Conservation (phyloP, 2,797 vertebrate genomes). For the Bradypodion pumilum region DNA sequence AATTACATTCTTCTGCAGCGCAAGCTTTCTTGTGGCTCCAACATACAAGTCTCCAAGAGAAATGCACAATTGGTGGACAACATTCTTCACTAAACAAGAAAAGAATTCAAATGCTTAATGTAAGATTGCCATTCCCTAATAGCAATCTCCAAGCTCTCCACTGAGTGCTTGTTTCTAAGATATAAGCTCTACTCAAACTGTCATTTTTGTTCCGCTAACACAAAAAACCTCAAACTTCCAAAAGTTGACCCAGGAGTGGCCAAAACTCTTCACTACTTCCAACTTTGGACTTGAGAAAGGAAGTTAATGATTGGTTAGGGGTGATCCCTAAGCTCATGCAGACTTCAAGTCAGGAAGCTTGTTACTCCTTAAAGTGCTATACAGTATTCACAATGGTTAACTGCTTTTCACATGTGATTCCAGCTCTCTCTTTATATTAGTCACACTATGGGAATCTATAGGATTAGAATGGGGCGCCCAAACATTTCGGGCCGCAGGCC, state of each 20-base stretch:
- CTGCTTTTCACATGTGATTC: too few species aligned
- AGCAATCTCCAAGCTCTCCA: background rate
- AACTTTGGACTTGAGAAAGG: background rate
- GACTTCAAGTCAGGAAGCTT: background rate
- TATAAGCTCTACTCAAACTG: too few species aligned
- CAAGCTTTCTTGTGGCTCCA: conserved; percentile 89
- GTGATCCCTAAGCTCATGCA: background rate
- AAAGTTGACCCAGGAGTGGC: background rate
- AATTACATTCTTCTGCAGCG: conserved; percentile 92
- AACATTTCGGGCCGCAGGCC: too few species aligned
- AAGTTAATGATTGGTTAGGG: background rate
- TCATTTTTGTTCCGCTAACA: too few species aligned
- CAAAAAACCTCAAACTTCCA: background rate
- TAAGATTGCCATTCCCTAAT: background rate
- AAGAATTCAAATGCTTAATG: conserved; percentile 19
- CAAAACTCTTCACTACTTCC: background rate
- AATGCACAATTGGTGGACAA: conserved; percentile 90
- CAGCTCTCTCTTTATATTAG: background rate
- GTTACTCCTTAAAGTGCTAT: background rate
- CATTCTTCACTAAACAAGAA: conserved; percentile 85
- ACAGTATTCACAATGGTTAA: background rate
- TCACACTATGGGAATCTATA: background rate
- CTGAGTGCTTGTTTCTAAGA: background rate
- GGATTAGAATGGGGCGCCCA: too few species aligned
- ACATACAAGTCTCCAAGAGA: conserved; percentile 93